Evolutionary conservation across 2,113 vertebrate species (phyloP), one percentile per base, ranked within the genome.

Genomic region (Pedetes capensis): DNA sequence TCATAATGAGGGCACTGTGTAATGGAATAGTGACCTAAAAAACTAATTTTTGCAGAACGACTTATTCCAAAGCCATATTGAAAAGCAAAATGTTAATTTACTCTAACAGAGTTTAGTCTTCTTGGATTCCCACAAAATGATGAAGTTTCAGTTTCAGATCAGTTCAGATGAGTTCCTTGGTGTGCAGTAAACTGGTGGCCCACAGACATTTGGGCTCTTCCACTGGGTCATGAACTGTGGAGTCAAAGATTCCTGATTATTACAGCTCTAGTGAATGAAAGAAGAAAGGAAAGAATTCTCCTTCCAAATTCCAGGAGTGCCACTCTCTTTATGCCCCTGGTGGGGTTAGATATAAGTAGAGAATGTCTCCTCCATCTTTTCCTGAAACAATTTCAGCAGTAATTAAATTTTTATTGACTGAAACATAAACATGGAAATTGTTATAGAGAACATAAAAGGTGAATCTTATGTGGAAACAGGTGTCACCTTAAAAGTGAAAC

Each of bases 11-110:
- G 74, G 88, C 87, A 95, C 78, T 23, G 29, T 86, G 72, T 92
- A 75, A 95, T 92, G 66, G 47, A 90, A 75, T 23, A 90, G 79
- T 0, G 68, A 95, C 97, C 94, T 84, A 95, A 88, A 96, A 96
- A 97, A 95, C 27, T 85, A 80, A 82, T 96, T 95, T 88, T 63
- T 64, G 23, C 81, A 64, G 84, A 78, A 81, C 89, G 66, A 32
- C 71, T 95, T 68, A 44, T 69, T 87, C 34, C 68, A 74, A 76
- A 91, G 78, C 66, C 55, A 6, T 10, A 29, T 47, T 25, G n/a
- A 90, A 75, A 88, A 95, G 55, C 39, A 87, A 80, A 76, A 64
- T 81, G 42, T 89, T 95, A 93, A 87, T 86, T 89, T 91, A 71
- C 42, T 96, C 22, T 80, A 57, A 92, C 39, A 63, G 74, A 12